phyloP scores from a whole-genome alignment of 1,140 invertebrate genomes.

The Popillia japonica region DNA sequence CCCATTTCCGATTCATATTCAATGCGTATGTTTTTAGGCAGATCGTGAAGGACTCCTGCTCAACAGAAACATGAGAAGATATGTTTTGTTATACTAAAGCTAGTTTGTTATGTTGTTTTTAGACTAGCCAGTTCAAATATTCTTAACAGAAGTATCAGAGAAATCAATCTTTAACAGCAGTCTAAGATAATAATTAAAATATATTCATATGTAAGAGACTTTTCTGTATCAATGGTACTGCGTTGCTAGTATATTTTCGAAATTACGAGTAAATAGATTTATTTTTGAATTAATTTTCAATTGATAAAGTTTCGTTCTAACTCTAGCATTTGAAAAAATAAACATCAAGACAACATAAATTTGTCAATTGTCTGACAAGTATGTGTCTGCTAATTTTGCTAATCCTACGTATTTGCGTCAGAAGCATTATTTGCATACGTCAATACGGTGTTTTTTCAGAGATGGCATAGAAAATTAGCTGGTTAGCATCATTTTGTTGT shows the following conservation, averaged over 20 bases:
- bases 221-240: neutral
- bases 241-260: neutral
- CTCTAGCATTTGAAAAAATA: neutral
- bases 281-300: neutral
- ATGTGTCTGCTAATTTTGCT: neutral
- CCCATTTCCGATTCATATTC: too few relatives aligned
- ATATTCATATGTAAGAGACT: neutral
- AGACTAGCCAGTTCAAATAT: too few relatives aligned
- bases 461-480: neutral
- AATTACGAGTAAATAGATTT: neutral
- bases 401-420: constrained; percentile 5
- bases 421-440: constrained; percentile 6
- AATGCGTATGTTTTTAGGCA: too few relatives aligned
- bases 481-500: neutral
- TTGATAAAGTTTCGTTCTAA: too few relatives aligned
- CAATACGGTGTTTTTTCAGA: neutral
- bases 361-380: neutral
- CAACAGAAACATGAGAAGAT: too few relatives aligned
- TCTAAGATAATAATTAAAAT: neutral
- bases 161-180: too few relatives aligned
- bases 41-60: too few relatives aligned
- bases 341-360: neutral
- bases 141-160: too few relatives aligned
- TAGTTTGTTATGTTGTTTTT: too few relatives aligned
- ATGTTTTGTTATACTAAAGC: too few relatives aligned